These are phyloP conservation scores for Caenorhabditis japonica DNA, from an alignment of 2,888 invertebrate genomes.

Conservation along the genomic window DNA sequence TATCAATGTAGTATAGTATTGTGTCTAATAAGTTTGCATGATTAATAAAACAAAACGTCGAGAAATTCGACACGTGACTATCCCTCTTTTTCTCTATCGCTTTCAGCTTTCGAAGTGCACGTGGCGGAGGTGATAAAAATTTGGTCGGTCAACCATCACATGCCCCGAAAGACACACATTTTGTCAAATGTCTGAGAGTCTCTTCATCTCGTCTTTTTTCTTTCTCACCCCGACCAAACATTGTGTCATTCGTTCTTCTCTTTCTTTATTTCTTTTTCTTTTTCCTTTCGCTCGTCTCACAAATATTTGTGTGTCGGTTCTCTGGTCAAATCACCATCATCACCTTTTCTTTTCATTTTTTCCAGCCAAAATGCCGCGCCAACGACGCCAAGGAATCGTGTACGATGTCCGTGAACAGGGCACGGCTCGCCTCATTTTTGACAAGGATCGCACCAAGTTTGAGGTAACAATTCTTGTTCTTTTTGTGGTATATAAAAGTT, in stretches of 20 bases:
- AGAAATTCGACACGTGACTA: slow-evolving; percentile 10
- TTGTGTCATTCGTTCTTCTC: slow-evolving; percentile 35
- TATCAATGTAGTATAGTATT: slow-evolving; percentile 10
- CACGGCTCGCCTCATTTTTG: slow-evolving; percentile 48
- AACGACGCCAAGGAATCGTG: slow-evolving; percentile 53
- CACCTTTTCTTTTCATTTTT: no score
- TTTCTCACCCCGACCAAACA: slow-evolving; percentile 28
- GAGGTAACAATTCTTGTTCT: slow-evolving; percentile 27
- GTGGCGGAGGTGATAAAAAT: slow-evolving; percentile 40
- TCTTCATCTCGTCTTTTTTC: slow-evolving; percentile 6
- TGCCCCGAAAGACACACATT: neutral
- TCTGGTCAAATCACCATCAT: slow-evolving; percentile 37
- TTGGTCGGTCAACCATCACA: slow-evolving; percentile 27
- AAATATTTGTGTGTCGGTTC: slow-evolving; percentile 15
- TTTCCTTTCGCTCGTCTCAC: slow-evolving; percentile 7
- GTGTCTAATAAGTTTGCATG: slow-evolving; percentile 17
- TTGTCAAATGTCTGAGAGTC: no score
- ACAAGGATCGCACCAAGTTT: slow-evolving; percentile 44
- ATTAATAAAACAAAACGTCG: neutral
- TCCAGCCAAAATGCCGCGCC: slow-evolving; percentile 41
- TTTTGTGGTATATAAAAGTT: no score
- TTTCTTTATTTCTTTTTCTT: slow-evolving; percentile 15
- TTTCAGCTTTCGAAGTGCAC: slow-evolving; percentile 12
- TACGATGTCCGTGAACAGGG: slow-evolving; percentile 48
- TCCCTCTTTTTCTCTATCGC: neutral